Evolutionary conservation across 2,113 vertebrate species (phyloP).

Genomic region (Spizaetus ornatus): DNA sequence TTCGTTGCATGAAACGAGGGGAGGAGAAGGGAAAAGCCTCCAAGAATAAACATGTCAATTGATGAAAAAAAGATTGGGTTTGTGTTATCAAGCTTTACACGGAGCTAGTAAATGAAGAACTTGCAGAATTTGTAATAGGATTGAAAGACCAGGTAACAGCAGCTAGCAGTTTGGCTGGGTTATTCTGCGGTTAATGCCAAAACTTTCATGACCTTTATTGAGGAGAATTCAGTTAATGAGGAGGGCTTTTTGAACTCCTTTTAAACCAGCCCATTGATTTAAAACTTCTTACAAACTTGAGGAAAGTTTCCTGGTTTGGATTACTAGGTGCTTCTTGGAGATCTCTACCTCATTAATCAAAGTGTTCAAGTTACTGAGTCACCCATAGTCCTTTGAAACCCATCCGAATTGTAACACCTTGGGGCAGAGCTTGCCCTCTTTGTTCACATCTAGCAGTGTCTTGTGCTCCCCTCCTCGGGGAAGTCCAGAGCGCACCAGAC

Average conservation of each 20-base stretch:
- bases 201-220: not conserved
- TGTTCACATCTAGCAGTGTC: not conserved
- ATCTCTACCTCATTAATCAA: not conserved
- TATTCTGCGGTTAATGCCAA: not conserved
- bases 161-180: not conserved
- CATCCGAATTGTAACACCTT: not conserved
- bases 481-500: not conserved
- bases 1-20: fast-evolving
- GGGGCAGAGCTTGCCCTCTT: not conserved
- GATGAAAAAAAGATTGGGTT: not conserved
- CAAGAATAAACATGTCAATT: not conserved
- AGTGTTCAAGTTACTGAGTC: not conserved
- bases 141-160: not conserved
- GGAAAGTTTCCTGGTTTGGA: not conserved
- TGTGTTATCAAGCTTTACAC: not conserved
- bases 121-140: not conserved
- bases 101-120: not conserved
- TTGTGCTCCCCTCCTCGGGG: not conserved
- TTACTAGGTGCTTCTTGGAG: not conserved
- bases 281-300: not conserved
- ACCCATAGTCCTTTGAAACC: not conserved
- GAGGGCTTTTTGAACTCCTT: not conserved
- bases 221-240: not conserved
- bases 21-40: not conserved
- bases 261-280: not conserved